Base-by-base conservation (phyloP, 2,113 vertebrate species). In the Anser brachyrhynchus region DNA sequence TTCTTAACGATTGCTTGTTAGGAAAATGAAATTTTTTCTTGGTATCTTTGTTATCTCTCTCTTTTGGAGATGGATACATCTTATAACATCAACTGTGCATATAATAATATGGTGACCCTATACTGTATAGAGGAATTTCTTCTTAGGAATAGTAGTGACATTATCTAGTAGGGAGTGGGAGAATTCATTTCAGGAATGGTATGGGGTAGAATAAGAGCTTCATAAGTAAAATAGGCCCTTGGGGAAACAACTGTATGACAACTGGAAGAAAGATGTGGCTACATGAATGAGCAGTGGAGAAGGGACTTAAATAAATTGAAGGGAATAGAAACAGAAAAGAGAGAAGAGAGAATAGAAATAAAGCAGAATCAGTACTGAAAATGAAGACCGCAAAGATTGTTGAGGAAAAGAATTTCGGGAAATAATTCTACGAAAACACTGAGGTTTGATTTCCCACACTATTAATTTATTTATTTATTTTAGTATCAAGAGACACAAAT, bases 321-420 rank as follows among this genome's bases (percentile, higher is more conserved):
- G 23, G 52, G 28, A 81, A 33, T 8, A 78, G 43, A 79, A 84
- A 54, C 33, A 90, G 3, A 84, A 74, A 85, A 62, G n/a, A 37
- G 29, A 41, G 61, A 86, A 87, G 11, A 54, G 23, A 67, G 4
- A 62, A 76, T 33, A 12, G 29, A 84, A 95, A 79, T 67, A 57
- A 92, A 74, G 46, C 77, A 87, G 39, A 79, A 69, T 80, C 33
- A 77, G 29, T 4, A 9, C 59, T 90, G 57, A 65, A 92, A 96
- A 87, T 67, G 17, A 81, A 46, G 87, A 41, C 54, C 35, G 90
- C 25, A 91, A 94, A 95, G 49, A 81, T 33, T 94, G 57, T 35
- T 80, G 95, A 96, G 91, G 51, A 91, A 90, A 97, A 91, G 64
- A 97, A 86, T 67, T 33, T 65, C 62, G 52, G 39, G 58, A 97